Conservation (phyloP, 2,797 vertebrate species). For the Ciconia nigra region DNA sequence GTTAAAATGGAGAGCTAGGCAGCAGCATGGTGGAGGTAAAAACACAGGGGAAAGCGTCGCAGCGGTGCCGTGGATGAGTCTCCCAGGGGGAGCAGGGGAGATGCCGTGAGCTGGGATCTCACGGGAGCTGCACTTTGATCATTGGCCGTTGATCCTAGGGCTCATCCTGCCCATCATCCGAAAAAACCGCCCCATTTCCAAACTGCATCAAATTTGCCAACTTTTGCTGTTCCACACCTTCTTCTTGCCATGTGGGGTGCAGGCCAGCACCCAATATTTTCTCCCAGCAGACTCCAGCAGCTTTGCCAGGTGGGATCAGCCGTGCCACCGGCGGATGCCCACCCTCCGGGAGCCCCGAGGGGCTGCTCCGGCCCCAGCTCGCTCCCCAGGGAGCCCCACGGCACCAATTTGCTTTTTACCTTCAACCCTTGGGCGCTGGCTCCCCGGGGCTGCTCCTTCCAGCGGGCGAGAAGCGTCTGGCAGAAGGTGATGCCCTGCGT, state of each 20-base stretch:
- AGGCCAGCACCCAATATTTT: accelerated
- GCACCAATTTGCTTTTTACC: neutral
- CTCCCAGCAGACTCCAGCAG: neutral
- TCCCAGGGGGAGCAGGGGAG: neutral
- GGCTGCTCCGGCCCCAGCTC: neutral
- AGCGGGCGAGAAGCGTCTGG: accelerated
- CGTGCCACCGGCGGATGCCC: accelerated
- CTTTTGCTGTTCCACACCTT: neutral
- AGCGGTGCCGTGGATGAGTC: accelerated
- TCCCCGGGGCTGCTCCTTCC: neutral
- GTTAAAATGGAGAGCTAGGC: neutral
- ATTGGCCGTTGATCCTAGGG: neutral
- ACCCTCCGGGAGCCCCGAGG: neutral
- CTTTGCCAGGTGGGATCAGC: neutral
- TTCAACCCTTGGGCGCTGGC: accelerated
- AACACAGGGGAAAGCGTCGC: accelerated
- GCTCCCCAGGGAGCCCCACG: accelerated
- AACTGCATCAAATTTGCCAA: accelerated
- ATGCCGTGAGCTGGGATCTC: neutral
- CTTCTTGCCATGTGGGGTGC: accelerated
- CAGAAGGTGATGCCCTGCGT: neutral
- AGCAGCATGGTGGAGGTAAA: neutral
- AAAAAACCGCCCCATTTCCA: accelerated
- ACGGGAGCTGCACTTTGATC: accelerated
- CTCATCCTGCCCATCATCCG: neutral